Percentiles rank a stretch among this genome's conserved stretches.
Conservation (phyloP, 1,140 invertebrate species). For the Pseudomyrmex sp. region DNA sequence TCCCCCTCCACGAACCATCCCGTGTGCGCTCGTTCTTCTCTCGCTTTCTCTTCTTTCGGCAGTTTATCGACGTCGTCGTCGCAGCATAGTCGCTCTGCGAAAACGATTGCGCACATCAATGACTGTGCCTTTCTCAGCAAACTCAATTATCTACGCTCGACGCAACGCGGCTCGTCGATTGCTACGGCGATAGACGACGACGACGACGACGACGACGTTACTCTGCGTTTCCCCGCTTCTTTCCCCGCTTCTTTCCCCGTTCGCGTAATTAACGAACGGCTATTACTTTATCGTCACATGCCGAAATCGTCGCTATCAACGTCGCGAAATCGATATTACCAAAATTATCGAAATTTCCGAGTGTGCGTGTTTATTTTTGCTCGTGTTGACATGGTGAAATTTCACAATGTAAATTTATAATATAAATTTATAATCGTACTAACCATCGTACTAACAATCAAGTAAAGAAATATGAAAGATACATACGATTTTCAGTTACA, state of each 20-base stretch:
- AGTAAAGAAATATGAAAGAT: too few relatives aligned
- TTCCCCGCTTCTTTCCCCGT: not conserved
- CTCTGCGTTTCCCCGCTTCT: constrained; percentile 13
- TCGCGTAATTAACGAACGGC: constrained; percentile 27
- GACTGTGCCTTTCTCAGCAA: constrained; percentile 20
- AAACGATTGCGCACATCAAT: constrained; percentile 14
- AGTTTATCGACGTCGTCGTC: constrained; percentile 23
- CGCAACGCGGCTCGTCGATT: constrained; percentile 1
- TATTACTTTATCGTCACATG: constrained; percentile 27
- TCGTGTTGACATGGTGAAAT: too few relatives aligned
- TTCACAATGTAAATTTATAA: not conserved
- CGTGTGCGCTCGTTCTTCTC: not conserved
- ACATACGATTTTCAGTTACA: too few relatives aligned
- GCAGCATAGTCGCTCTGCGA: constrained; percentile 15
- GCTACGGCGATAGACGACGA: not conserved
- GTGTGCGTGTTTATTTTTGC: too few relatives aligned
- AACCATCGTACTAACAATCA: not conserved
- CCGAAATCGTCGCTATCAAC: constrained; percentile 54
- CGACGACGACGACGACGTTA: not conserved
- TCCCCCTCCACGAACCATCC: not conserved
- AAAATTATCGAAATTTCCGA: too few relatives aligned
- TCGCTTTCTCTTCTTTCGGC: constrained; percentile 9
- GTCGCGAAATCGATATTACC: not conserved
- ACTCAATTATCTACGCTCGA: constrained; percentile 26
- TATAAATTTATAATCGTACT: not conserved